A percentile compares a stretch with the other conserved stretches of the same genome.
These are phyloP conservation scores for Epinephelus coioides DNA, from an alignment of 2,797 vertebrate genomes.

Conservation along the genomic window DNA sequence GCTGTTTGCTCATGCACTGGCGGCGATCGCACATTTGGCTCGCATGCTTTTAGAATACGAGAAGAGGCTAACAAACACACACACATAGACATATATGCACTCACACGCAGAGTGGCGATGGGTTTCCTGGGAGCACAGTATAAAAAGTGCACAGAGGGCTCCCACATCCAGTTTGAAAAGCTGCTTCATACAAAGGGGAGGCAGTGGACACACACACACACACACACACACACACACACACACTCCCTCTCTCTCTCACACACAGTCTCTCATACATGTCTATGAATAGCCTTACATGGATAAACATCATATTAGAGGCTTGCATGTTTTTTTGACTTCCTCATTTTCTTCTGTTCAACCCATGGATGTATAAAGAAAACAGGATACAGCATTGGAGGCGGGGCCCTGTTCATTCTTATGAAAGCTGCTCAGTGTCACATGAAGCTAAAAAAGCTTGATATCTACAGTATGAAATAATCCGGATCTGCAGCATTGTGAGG, in stretches of 20 bases:
- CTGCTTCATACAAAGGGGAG: constrained; percentile 59
- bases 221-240: constrained; percentile 26
- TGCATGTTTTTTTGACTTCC: constrained; percentile 25
- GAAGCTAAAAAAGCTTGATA: too few species aligned
- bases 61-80: constrained; percentile 19
- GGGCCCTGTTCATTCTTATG: too few species aligned
- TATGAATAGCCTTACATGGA: constrained; percentile 43
- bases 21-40: constrained; percentile 44
- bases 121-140: constrained; percentile 58
- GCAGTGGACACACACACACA: constrained; percentile 22
- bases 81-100: not conserved
- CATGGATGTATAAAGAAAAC: too few species aligned
- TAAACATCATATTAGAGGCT: constrained; percentile 31
- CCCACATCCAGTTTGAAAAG: constrained; percentile 68
- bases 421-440: too few species aligned
- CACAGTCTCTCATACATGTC: constrained; percentile 25
- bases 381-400: too few species aligned
- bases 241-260: constrained; percentile 11
- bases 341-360: constrained; percentile 9
- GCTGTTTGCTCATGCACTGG: constrained; percentile 43
- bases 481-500: too few species aligned
- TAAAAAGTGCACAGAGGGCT: constrained; percentile 64
- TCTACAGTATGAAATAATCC: too few species aligned
- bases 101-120: constrained; percentile 15
- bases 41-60: constrained; percentile 52